Evolutionary conservation across 2,797 vertebrate species (phyloP), one percentile per base, ranked within the genome.

Genomic region (Labeo calbasu): DNA sequence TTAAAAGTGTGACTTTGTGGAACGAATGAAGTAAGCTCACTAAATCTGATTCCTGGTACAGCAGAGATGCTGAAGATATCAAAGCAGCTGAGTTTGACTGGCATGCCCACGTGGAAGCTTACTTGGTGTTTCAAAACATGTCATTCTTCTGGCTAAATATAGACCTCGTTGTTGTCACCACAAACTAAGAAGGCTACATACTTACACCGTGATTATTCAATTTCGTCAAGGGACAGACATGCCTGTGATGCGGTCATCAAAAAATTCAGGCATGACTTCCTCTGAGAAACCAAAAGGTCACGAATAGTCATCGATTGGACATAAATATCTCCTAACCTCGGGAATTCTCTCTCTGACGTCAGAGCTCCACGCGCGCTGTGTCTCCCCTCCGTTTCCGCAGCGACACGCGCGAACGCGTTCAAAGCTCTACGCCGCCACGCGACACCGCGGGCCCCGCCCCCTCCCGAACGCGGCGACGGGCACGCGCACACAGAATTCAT

Each of bases 401-500:
- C 72, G 81, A 73, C 87, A 87, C 82, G 84, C 88, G 87, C 88
- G 85, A 75, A 65, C 85, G 81, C 84, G 72, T 87, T 84, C 83
- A 61, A 83, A 88, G 87, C 43, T 46, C 84, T 50, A 25, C 77
- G 75, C 85, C 87, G 87, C 89, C 89, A 89, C 88, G 91, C 88
- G 85, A 89, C 86, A 87, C 75, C 81, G 59, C 63, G 48, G 77
- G 76, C 83, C 84, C 87, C 86, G 86, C 83, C 89, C 87, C 89
- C 88, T 36, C 81, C 9, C 43, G 65, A 81, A 61, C 87, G 40
- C 66, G 43, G 36, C 66, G 53, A 50, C 87, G 86, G 40, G 86
- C 46, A 80, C 89, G 88, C 91, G 90, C 90, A 57, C 85, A 79
- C 83, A 36, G 78, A 85, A 89, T 91, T 92, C 91, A 92, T 92